Conservation (phyloP, 2,113 vertebrate species). For the Sapajus apella region DNA sequence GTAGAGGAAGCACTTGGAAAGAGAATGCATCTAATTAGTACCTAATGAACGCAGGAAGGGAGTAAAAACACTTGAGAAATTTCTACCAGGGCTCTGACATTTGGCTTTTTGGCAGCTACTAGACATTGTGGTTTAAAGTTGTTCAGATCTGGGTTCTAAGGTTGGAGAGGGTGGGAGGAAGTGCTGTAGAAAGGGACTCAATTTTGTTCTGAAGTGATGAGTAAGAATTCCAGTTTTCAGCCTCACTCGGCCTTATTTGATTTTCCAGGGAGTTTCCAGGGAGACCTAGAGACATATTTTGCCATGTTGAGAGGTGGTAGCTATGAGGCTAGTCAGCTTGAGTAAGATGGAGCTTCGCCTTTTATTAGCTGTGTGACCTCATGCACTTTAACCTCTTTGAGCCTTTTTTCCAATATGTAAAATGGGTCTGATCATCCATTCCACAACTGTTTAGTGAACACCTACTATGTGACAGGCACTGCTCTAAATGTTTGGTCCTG, state of each 20-base stretch:
- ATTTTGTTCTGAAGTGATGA: neutral
- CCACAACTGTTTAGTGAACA: neutral
- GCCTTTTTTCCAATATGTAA: neutral
- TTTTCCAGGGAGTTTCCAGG: neutral
- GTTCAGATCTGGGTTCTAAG: neutral
- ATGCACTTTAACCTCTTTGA: neutral
- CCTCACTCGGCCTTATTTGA: neutral
- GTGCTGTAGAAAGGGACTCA: neutral
- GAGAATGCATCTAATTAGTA: constrained; percentile 43
- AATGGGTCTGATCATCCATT: neutral
- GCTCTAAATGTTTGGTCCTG: neutral
- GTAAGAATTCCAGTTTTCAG: neutral
- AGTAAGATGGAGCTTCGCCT: too few relatives aligned
- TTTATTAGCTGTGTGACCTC: neutral
- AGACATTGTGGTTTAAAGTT: neutral
- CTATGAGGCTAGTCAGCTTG: neutral
- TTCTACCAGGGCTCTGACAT: neutral
- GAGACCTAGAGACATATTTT: neutral
- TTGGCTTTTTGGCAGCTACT: neutral
- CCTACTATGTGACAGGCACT: neutral
- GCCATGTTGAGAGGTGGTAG: neutral
- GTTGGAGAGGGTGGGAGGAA: neutral
- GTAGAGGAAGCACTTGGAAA: constrained; percentile 40
- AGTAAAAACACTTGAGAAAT: neutral
- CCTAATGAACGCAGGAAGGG: neutral